Evolutionary conservation across 2,113 vertebrate genomes (phyloP).

Genomic region (Thamnophis sirtalis): DNA sequence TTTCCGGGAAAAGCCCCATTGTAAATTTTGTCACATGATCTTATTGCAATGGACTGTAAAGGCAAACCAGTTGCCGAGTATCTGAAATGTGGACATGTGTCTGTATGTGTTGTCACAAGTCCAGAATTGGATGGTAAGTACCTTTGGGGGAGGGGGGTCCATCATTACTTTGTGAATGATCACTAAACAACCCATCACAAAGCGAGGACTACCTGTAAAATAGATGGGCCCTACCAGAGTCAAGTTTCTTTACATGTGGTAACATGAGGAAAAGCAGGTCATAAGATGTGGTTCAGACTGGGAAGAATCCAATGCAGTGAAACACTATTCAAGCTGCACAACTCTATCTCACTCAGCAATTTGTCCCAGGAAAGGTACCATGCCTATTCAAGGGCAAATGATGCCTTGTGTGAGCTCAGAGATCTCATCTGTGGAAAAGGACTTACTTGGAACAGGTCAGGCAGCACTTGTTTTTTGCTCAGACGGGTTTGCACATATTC

Average conservation of each 20-base stretch:
- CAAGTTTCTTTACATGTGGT: neutral
- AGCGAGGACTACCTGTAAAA: neutral
- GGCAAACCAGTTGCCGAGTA: neutral
- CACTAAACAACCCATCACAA: neutral
- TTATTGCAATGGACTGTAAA: neutral
- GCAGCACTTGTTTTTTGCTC: conserved; percentile 72
- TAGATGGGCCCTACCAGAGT: neutral
- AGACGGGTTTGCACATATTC: conserved; percentile 71
- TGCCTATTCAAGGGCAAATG: neutral
- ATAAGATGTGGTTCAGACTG: neutral
- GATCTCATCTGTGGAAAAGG: neutral
- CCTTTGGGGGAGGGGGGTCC: neutral
- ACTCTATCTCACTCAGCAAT: neutral
- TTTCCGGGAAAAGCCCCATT: neutral
- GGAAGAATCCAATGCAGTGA: neutral
- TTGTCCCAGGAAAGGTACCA: neutral
- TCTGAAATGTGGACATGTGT: neutral
- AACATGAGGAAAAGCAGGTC: neutral
- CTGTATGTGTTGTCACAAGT: neutral
- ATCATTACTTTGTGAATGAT: neutral
- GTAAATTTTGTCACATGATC: neutral
- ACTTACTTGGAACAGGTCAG: conserved; percentile 74
- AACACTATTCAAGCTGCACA: neutral
- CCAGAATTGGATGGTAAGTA: neutral
- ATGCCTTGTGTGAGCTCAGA: neutral